Evolutionary conservation across 1,140 invertebrate genomes (phyloP).

Genomic region (Sitodiplosis mosellana): DNA sequence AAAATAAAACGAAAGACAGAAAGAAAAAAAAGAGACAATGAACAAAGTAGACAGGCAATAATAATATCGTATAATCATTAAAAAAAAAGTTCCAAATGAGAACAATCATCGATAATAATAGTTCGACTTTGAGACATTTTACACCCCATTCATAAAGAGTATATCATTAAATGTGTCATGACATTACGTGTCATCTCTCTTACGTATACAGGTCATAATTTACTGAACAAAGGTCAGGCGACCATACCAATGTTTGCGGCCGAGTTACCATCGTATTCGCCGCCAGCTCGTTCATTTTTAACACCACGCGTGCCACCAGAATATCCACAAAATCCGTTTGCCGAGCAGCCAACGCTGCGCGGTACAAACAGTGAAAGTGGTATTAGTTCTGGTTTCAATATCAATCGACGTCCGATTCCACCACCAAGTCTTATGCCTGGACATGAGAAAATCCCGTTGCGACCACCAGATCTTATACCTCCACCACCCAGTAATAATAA

Average conservation of each 20-base stretch:
- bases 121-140: background rate
- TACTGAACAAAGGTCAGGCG: constrained; percentile 26
- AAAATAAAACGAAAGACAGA: too few species aligned
- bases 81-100: background rate
- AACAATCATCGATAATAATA: background rate
- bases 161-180: background rate
- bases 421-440: constrained; percentile 55
- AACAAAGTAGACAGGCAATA: too few species aligned
- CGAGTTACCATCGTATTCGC: constrained; percentile 61
- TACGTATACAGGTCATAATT: constrained; percentile 15
- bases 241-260: constrained; percentile 30
- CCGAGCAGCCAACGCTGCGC: constrained; percentile 61
- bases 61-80: too few species aligned
- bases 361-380: constrained; percentile 36
- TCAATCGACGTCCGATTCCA: constrained; percentile 47
- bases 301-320: constrained; percentile 60
- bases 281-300: constrained; percentile 53
- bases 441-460: constrained; percentile 59
- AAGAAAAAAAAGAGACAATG: too few species aligned
- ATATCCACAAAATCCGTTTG: constrained; percentile 53
- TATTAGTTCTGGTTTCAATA: constrained; percentile 30
- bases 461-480: constrained; percentile 28
- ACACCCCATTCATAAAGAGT: background rate
- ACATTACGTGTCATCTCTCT: background rate
- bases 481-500: background rate